phyloP scores from a whole-genome alignment of 1,140 invertebrate species.

The Frieseomelitta varia region DNA sequence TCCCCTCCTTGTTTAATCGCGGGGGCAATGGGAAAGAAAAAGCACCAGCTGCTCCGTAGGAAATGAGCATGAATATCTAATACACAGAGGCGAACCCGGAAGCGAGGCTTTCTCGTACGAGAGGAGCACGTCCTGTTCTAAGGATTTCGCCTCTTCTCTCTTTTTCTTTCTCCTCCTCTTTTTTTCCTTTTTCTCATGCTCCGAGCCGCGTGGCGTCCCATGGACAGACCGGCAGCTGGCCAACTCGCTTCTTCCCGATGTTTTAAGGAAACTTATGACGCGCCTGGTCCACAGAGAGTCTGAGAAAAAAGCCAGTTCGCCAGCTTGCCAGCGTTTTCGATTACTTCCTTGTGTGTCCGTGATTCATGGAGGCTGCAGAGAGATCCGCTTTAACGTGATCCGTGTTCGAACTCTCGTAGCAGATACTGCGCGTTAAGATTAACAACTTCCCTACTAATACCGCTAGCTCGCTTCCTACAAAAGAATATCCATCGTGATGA shows the following conservation, averaged over 20 bases:
- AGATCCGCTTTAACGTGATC: slow-evolving; percentile 17
- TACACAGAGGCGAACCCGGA: slow-evolving; percentile 76
- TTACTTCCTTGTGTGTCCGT: slow-evolving; percentile 51
- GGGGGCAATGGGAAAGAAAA: slow-evolving; percentile 44
- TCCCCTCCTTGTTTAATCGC: slow-evolving; percentile 18
- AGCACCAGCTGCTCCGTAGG: slow-evolving; percentile 73
- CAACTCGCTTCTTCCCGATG: slow-evolving; percentile 63
- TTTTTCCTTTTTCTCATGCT: slow-evolving; percentile 62
- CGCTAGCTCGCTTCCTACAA: not conserved
- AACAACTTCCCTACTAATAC: not conserved
- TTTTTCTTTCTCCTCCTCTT: too few species aligned
- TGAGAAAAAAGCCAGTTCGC: slow-evolving; percentile 60
- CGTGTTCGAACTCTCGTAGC: not conserved
- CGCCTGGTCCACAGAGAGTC: slow-evolving; percentile 38
- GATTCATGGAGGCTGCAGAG: not conserved
- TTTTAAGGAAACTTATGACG: slow-evolving; percentile 75
- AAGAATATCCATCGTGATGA: not conserved
- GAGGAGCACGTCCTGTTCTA: slow-evolving; percentile 76
- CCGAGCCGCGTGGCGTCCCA: slow-evolving; percentile 50
- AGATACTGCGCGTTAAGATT: not conserved
- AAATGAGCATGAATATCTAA: slow-evolving; percentile 74
- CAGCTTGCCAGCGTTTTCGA: slow-evolving; percentile 59
- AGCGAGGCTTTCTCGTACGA: slow-evolving; percentile 69
- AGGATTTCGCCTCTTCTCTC: slow-evolving; percentile 69
- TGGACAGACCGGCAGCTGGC: slow-evolving; percentile 63